phyloP scores from a whole-genome alignment of 2,888 invertebrate genomes.

The Brachyptera putata region DNA sequence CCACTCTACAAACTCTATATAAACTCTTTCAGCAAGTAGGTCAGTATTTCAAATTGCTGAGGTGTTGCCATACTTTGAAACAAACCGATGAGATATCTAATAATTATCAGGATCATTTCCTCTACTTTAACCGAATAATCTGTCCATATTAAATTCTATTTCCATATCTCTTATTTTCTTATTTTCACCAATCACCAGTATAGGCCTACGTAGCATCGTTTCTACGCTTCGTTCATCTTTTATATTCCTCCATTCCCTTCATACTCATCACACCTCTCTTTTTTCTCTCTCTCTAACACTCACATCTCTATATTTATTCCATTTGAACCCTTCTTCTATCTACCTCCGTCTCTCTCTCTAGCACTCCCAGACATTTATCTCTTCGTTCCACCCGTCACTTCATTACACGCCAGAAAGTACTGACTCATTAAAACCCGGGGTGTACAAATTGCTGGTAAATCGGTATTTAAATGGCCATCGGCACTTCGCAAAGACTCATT shows the following conservation, averaged over 20 bases:
- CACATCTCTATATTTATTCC: not conserved
- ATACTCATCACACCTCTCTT: constrained; percentile 1
- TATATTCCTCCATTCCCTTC: constrained; percentile 8
- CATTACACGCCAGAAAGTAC: not conserved
- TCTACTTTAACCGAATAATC: no score
- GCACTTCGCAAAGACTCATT: not conserved
- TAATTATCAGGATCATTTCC: no score
- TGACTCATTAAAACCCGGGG: not conserved
- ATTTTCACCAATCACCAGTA: no score
- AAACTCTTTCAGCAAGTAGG: no score
- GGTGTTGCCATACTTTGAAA: no score
- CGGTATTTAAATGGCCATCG: not conserved
- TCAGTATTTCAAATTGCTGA: no score
- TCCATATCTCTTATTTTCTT: no score
- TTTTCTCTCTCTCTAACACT: not conserved
- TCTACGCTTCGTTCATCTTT: not conserved
- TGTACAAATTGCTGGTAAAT: not conserved
- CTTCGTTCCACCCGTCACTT: not conserved
- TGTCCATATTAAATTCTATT: no score
- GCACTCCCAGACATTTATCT: not conserved
- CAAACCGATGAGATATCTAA: no score
- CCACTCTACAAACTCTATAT: no score
- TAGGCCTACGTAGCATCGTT: not conserved
- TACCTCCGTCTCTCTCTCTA: not conserved
- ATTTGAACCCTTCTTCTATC: not conserved